Evolutionary conservation across 1,140 invertebrate genomes (phyloP).

Genomic region (Steinernema khuongi): DNA sequence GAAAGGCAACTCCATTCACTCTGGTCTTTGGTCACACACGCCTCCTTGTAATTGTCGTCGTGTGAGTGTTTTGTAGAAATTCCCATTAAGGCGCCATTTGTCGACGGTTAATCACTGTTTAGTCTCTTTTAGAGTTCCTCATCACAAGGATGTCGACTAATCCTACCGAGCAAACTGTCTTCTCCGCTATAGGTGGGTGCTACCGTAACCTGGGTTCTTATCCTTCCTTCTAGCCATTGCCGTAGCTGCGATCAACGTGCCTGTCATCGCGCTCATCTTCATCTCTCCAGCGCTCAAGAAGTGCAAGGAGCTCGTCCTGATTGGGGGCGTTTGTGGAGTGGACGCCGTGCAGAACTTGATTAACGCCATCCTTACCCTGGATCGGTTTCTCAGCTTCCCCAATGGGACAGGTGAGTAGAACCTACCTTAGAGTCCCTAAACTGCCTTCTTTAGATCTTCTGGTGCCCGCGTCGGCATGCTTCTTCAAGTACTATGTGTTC

Average conservation of each 20-base stretch:
- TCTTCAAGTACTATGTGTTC: conserved; percentile 7
- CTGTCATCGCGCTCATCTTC: neutral
- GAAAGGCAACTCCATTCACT: too few species aligned
- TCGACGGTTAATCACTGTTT: too few species aligned
- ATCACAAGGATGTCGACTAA: neutral
- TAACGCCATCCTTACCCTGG: neutral
- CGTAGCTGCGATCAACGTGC: neutral
- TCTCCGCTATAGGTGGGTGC: neutral
- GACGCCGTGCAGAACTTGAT: neutral
- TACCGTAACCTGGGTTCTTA: neutral
- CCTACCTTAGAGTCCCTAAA: too few species aligned
- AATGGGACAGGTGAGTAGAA: neutral
- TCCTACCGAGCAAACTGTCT: neutral
- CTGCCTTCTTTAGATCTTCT: neutral
- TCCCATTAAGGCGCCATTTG: too few species aligned
- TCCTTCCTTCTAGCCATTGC: neutral
- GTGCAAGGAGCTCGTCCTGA: neutral
- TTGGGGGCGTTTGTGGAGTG: neutral
- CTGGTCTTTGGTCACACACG: too few species aligned
- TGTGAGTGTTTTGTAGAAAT: too few species aligned
- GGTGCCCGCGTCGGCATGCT: neutral
- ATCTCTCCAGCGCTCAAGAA: neutral
- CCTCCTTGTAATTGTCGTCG: too few species aligned
- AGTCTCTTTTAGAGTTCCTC: too few species aligned
- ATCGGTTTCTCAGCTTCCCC: neutral